Base-by-base conservation (phyloP, 2,888 invertebrate species). In the Lysandra coridon region DNA sequence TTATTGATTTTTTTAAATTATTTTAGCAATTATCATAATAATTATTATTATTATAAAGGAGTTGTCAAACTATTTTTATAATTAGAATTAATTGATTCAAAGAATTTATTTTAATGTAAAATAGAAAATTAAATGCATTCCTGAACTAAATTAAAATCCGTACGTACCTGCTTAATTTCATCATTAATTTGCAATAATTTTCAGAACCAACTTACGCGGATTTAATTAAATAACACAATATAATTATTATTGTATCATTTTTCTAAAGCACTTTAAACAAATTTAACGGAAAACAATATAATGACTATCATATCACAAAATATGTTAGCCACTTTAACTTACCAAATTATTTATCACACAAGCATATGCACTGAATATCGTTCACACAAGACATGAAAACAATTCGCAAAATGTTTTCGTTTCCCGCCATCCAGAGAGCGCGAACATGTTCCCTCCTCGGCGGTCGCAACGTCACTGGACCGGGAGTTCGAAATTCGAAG, bases 401-500 rank as follows among this genome's bases (percentile, higher is more conserved):
- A 80, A 80, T 78, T 80, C 79, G 80, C 76, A 81, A 80, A 78
- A 80, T 76, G 80, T 80, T 73, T 60, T 78, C 79, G 78, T 88
- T 69, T 89, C 89, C 88, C 89, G 89, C 88, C 88, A 87, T 86
- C 83, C 82, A 83, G 80, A 80, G 78, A 64, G 80, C 81, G 79
- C 82, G 80, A 81, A 82, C 90, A 85, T 84, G 87, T 86, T 81
- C 84, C 85, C 87, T 81, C 84, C 80, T 37, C 82, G 80, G 84
- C 74, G 77, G 86, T 82, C 82, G 81, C 83, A 85, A 87, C 87
- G 88, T 83, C 84, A 93, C 92, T 93, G 90, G 82, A 91, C 87
- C 86, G 86, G 84, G 84, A 85, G 85, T 87, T 88, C 87, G 81
- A 84, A 89, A 87, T 90, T 90, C 87, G 85, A 87, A 88, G 88